A percentile compares a stretch with the other conserved stretches of the same genome.
These are phyloP conservation scores for Acanthosepion pharaonis DNA, from an alignment of 2,888 invertebrate genomes.

Conservation along the genomic window DNA sequence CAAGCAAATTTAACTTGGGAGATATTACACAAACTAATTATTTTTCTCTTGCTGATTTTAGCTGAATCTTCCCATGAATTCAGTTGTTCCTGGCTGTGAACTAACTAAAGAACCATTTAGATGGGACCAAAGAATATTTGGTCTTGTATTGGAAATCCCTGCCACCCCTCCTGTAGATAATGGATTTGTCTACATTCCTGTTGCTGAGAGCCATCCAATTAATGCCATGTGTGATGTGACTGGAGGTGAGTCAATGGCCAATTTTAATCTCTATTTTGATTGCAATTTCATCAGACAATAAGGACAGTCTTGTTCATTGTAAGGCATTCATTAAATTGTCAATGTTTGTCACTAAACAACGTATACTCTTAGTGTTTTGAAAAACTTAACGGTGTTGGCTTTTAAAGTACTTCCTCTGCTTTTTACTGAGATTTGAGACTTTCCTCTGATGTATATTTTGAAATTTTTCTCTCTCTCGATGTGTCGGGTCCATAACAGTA, in stretches of 20 bases:
- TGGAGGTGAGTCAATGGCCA: conserved; percentile 81
- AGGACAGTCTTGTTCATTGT: background rate
- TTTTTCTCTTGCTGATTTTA: conserved; percentile 72
- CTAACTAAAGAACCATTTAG: conserved; percentile 98
- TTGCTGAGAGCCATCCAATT: conserved; percentile 94
- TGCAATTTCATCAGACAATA: background rate
- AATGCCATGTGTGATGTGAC: conserved; percentile 99
- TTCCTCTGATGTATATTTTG: no score
- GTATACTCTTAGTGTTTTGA: background rate
- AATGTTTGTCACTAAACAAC: background rate
- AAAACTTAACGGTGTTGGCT: no score
- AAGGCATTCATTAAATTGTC: no score
- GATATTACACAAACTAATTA: background rate
- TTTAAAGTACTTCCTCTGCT: no score
- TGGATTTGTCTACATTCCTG: conserved; percentile 80
- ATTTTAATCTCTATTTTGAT: background rate
- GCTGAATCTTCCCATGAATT: conserved; percentile 93
- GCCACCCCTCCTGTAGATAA: conserved; percentile 87
- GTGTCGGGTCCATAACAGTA: no score
- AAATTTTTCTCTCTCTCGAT: no score
- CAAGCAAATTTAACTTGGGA: no score
- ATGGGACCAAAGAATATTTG: conserved; percentile 99
- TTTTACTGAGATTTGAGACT: no score
- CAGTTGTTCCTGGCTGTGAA: conserved; percentile 94
- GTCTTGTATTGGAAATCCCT: conserved; percentile 91